These are phyloP conservation scores for Osedax frankpressi DNA, from an alignment of 2,888 invertebrate genomes.

Conservation along the genomic window DNA sequence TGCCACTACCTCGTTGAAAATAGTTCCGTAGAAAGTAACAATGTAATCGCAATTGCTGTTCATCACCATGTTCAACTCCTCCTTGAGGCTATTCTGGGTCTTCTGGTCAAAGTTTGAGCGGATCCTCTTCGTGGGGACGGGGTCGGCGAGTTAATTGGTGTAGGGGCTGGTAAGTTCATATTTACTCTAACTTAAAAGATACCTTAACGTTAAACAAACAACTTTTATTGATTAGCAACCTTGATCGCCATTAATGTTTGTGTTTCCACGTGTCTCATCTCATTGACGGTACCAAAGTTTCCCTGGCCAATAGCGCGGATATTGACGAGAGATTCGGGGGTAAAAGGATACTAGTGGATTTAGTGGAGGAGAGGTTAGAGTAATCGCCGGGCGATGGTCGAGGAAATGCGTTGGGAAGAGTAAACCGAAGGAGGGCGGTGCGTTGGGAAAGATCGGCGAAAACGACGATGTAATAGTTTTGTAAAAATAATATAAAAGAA, in stretches of 20 bases:
- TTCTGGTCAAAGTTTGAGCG: slow-evolving; percentile 33
- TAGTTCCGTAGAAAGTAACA: slow-evolving; percentile 28
- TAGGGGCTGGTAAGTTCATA: no score
- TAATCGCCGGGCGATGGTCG: no score
- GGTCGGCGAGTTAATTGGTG: no score
- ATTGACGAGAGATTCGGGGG: not conserved
- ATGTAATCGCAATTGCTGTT: slow-evolving; percentile 28
- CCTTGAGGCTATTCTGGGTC: slow-evolving; percentile 30
- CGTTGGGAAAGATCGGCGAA: no score
- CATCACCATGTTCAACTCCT: slow-evolving; percentile 30
- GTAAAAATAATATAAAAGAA: no score
- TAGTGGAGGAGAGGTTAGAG: not conserved
- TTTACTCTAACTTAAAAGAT: no score
- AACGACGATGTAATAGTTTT: no score
- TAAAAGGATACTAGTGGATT: not conserved
- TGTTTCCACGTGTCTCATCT: not conserved
- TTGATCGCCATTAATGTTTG: not conserved
- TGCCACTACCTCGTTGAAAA: slow-evolving; percentile 50
- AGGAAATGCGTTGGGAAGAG: no score
- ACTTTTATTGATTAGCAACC: no score
- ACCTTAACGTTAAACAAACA: no score
- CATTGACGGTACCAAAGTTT: not conserved
- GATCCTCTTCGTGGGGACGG: no score
- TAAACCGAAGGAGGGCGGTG: not conserved
- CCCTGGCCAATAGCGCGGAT: not conserved